Percentiles rank a stretch among this genome's conserved stretches.
phyloP scores from a whole-genome alignment of 2,113 vertebrate species.

The Pholis gunnellus region DNA sequence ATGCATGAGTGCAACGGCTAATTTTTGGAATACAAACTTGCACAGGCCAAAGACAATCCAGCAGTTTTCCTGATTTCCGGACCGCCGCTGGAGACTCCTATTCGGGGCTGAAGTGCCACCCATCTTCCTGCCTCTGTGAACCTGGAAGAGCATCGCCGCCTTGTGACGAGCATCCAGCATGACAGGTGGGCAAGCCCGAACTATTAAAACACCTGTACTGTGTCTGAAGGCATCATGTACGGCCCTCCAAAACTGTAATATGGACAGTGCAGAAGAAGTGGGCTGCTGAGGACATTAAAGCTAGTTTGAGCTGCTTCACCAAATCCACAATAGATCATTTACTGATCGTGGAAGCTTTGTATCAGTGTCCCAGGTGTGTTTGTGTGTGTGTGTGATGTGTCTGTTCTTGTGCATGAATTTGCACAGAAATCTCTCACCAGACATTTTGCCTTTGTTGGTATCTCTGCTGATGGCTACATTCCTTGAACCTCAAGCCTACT shows the following conservation, averaged over 20 bases:
- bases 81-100: constrained; percentile 28
- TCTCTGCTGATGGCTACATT: constrained; percentile 56
- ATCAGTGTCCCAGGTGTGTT: background rate
- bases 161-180: constrained; percentile 73
- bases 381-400: background rate
- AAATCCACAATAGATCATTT: background rate
- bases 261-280: background rate
- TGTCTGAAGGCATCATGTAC: background rate
- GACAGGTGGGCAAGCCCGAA: constrained; percentile 71
- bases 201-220: constrained; percentile 3
- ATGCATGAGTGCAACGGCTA: constrained; percentile 12
- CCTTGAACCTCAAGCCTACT: constrained; percentile 69
- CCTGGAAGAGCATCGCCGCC: constrained; percentile 67
- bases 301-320: background rate
- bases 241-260: background rate
- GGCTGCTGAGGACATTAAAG: background rate
- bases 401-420: constrained; percentile 19
- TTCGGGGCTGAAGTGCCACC: constrained; percentile 27
- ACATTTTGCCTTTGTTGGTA: constrained; percentile 27
- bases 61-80: constrained; percentile 78
- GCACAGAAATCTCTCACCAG: constrained; percentile 25
- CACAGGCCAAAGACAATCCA: constrained; percentile 78
- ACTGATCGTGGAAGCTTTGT: background rate
- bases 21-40: constrained; percentile 24
- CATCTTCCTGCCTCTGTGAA: constrained; percentile 33